Base-by-base conservation (phyloP, 2,888 invertebrate species). In the Fabriciana adippe region DNA sequence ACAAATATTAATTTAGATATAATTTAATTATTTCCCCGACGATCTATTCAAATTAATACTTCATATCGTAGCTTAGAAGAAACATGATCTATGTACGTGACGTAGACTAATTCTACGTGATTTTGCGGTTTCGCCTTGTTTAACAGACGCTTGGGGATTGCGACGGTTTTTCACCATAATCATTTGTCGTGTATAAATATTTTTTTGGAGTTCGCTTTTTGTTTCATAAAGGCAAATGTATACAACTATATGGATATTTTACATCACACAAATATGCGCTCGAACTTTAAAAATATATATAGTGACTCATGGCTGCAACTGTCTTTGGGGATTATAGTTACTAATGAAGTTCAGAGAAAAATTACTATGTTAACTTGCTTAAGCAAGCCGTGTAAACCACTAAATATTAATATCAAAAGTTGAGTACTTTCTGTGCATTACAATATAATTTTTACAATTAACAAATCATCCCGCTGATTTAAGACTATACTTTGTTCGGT, bases 51-150 rank as follows among this genome's bases (percentile, higher is more conserved):
- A 64, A 56, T 55, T 16, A 55, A 56, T 45, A 45, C 15, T 21
- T 26, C 57, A 57, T 53, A 16, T 26, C 14, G 31, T 57, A 15
- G 14, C 16, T 51, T 26, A 4, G 26, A 26, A 45, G 35, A 53
- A 47, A 56, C 64, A 50, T 15, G 18, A 45, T n/a, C n/a, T n/a
- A n/a, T 45, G 57, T 65, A 65, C 64, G 57, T 57, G 64, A 65
- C 57, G 57, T 65, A 57, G 57, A 65, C 64, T 65, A 53, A 57
- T 57, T 51, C 64, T 53, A 65, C 57, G 64, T 21, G 64, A 57
- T 57, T 65, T 57, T 53, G 45, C 16, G 51, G 45, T 65, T n/a
- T n/a, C 45, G 50, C 21, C n/a, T n/a, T 48, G 64, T 64, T 56
- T 14, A 47, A 48, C 21, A 21, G 21, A 15, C 4, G 11, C 47